Conservation (phyloP, 2,888 invertebrate genomes). For the Noctua fimbriata region DNA sequence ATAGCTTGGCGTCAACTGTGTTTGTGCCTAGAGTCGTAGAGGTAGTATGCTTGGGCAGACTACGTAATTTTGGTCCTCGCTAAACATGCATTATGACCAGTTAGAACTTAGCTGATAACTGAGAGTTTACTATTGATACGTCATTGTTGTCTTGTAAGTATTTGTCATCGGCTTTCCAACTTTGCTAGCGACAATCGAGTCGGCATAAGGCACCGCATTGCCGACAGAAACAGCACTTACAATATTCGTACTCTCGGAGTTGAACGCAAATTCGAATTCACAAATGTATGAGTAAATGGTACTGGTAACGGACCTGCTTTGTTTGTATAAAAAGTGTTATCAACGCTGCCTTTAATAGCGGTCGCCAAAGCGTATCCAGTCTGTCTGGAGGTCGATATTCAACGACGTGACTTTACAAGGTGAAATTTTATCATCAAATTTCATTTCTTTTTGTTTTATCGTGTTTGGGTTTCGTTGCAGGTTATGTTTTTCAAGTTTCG, state of each 20-base stretch:
- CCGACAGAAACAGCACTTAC: too few relatives aligned
- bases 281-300: too few relatives aligned
- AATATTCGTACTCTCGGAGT: too few relatives aligned
- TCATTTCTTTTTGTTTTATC: background rate
- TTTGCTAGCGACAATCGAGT: too few relatives aligned
- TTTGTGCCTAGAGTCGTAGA: background rate
- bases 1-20: slow-evolving; percentile 5
- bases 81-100: background rate
- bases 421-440: too few relatives aligned
- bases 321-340: background rate
- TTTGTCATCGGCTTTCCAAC: too few relatives aligned
- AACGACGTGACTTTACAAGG: background rate
- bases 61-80: background rate
- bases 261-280: too few relatives aligned
- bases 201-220: too few relatives aligned
- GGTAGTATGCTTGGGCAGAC: background rate
- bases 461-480: background rate
- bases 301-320: too few relatives aligned
- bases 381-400: background rate
- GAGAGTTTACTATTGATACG: background rate
- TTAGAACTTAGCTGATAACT: background rate
- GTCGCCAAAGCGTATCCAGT: background rate
- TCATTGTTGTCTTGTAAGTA: background rate
- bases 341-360: background rate
- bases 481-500: background rate